phyloP scores from a whole-genome alignment of 2,797 vertebrate genomes.

The Acipenser oxyrinchus region DNA sequence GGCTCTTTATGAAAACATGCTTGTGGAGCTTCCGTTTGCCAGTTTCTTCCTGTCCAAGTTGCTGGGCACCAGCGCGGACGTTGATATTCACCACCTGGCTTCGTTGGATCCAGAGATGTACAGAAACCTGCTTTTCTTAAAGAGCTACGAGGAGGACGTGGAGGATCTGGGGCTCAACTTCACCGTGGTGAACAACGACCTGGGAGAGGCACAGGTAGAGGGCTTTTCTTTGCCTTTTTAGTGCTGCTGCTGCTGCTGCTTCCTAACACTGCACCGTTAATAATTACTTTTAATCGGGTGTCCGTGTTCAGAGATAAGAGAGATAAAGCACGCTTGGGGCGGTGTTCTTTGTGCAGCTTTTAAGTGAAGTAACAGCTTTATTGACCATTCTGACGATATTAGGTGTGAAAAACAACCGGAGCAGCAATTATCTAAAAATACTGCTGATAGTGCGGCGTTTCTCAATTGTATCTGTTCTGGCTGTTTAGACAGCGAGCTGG shows the following conservation, averaged over 20 bases:
- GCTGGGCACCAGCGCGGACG: slow-evolving; percentile 89
- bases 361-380: slow-evolving; percentile 33
- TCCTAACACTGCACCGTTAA: slow-evolving; percentile 33
- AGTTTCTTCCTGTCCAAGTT: slow-evolving; percentile 96
- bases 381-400: slow-evolving; percentile 40
- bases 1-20: slow-evolving; percentile 97
- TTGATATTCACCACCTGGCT: slow-evolving; percentile 95
- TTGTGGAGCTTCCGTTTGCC: slow-evolving; percentile 94
- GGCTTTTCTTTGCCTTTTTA: not conserved
- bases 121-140: slow-evolving; percentile 91
- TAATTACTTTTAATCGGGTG: slow-evolving; percentile 47
- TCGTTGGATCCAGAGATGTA: slow-evolving; percentile 96
- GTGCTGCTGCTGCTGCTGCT: not conserved
- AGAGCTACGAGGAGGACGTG: slow-evolving; percentile 93
- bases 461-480: slow-evolving; percentile 42
- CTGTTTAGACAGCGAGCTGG: slow-evolving; percentile 22
- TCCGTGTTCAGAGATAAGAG: slow-evolving; percentile 33
- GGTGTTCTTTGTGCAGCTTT: slow-evolving; percentile 20
- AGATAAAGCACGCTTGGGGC: slow-evolving; percentile 50
- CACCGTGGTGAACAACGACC: slow-evolving; percentile 94
- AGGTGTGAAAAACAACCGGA: slow-evolving; percentile 11
- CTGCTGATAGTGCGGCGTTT: slow-evolving; percentile 39
- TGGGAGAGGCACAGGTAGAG: slow-evolving; percentile 89
- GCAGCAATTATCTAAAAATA: slow-evolving; percentile 39
- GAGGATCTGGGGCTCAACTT: slow-evolving; percentile 97